Evolutionary conservation across 2,113 vertebrate species (phyloP), one percentile per base, ranked within the genome.

Genomic region (Psettodes erumei): DNA sequence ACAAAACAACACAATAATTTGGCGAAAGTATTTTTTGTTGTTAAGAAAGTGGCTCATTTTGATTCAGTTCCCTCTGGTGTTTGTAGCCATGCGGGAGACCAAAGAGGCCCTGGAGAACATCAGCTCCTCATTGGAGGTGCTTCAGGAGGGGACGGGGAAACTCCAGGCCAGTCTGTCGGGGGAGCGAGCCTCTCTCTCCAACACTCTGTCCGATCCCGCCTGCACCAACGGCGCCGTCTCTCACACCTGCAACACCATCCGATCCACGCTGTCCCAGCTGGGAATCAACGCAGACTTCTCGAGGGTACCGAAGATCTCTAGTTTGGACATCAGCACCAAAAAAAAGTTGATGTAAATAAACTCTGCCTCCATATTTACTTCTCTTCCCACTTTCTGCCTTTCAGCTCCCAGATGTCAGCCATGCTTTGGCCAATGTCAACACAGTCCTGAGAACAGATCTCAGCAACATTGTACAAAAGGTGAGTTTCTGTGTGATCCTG

Each of bases 391-490:
- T 55, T 12, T 13, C 43, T 75, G 19, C 60, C 9, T 70, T 28
- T 47, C 87, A 99, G 98, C 90, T 99, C 21, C 94, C 94, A 0
- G 85, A 94, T 23, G 91, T 98, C 71, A 90, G 55, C 47, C 61
- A 54, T 0, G 89, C 96, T 54, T 90, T 98, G 88, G 70, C 68
- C 13, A 96, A 89, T 62, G 69, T 99, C 64, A 93, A 96, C 0
- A 76, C 88, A 0, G 86, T 98, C 66, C 93, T 96, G 84, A 95
- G 66, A 86, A 96, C 87, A 48, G 94, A 98, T 84, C 95, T 99
- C 81, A 95, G 94, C 65, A 92, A 93, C 79, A 92, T 97, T 27
- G 92, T 97, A 47, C 93, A 97, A 84, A 92, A 95, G 96, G 98
- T 98, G 81, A 2, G 90, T 37, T 5, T 47, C 12, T 10, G 9